Base-by-base conservation (phyloP, 2,888 invertebrate genomes). In the Drosophila histrio region DNA sequence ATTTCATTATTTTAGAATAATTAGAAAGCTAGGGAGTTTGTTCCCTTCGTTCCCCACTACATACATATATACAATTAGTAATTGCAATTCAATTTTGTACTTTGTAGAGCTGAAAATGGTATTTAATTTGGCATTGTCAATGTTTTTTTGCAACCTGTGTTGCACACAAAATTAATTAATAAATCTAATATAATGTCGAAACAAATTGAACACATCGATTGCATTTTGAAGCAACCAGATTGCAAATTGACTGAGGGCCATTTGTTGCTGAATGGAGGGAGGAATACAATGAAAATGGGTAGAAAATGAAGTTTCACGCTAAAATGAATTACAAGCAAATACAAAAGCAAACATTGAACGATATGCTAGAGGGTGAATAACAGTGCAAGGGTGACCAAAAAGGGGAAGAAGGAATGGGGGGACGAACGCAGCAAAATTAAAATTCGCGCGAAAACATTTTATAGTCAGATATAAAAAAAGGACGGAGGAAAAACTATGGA, bases 321-420 rank as follows among this genome's bases (percentile, higher is more conserved):
- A 62, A 84, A 82, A 84, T 87, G 79, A 87, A 78, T 87, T 87
- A 71, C 85, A 81, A 68, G 62, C 61, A 79, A 72, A 77, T 63
- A 59, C 49, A 52, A 66, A 69, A 70, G 65, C 65, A 77, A 83
- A 84, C 77, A 80, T 60, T 80, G 74, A 66, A 74, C 56, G 53
- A 72, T 72, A 13, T 44, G 72, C 68, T 68, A 2, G 38, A 58
- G 73, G 62, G 63, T 54, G 39, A 77, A 65, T 21, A 50, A 46
- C 17, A 26, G 15, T 9, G 19, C 19, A n/a, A 38, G 44, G n/a
- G 41, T 13, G 1, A 28, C 13, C 5, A n/a, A 15, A 1, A n/a
- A 8, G 7, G 17, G 6, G 22, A 26, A 7, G 32, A n/a, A 21
- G 15, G 22, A 13, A 8, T 34, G 21, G 6, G 11, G 11, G n/a